These are phyloP conservation scores for Pterocles orientalis DNA, from an alignment of 2,113 vertebrate genomes.

Conservation along the genomic window DNA sequence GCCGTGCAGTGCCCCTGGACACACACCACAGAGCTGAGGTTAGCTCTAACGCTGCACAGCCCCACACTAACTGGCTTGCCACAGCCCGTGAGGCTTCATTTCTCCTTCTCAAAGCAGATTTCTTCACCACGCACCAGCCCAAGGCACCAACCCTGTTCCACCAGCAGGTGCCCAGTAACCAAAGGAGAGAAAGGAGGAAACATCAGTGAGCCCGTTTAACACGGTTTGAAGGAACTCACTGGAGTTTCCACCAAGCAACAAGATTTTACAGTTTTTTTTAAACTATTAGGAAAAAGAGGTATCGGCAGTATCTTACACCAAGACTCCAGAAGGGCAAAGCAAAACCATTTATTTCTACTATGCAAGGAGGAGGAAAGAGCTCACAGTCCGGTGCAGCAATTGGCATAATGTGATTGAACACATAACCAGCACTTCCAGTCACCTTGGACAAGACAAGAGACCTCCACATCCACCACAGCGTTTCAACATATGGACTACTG, in stretches of 20 bases:
- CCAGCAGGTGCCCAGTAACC: neutral
- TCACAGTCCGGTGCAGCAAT: neutral
- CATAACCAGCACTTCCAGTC: neutral
- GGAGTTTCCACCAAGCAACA: neutral
- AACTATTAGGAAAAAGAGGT: neutral
- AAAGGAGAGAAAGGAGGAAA: neutral
- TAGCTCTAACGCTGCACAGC: neutral
- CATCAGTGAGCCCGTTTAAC: neutral
- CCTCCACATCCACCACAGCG: neutral
- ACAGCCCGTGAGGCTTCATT: neutral
- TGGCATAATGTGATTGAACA: fast-evolving
- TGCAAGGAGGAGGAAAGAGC: neutral
- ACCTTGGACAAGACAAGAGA: neutral
- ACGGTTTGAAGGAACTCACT: neutral
- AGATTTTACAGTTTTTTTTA: neutral
- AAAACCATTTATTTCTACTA: neutral
- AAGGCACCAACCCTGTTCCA: neutral
- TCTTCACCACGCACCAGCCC: neutral
- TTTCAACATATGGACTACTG: neutral
- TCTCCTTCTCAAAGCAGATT: neutral
- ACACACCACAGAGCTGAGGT: neutral
- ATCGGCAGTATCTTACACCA: neutral
- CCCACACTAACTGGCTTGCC: neutral
- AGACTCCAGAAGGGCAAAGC: neutral
- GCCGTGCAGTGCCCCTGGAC: neutral